Conservation (phyloP, 2,113 vertebrate species). For the Halcyon malimbica region DNA sequence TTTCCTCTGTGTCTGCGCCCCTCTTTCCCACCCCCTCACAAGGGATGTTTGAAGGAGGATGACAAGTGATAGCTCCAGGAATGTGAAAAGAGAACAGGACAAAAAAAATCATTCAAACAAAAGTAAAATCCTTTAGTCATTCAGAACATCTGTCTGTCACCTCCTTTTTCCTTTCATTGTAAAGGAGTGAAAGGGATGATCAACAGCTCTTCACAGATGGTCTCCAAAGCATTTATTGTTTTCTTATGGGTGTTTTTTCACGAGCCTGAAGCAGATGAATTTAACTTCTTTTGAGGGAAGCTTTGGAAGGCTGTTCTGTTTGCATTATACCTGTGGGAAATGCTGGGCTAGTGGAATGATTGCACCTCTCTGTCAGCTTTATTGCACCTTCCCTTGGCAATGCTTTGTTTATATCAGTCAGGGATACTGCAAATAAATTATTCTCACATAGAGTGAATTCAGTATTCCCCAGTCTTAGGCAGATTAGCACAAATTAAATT, state of each 20-base stretch:
- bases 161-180: background rate
- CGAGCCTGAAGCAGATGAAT: background rate
- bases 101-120: background rate
- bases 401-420: slow-evolving; percentile 30
- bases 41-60: background rate
- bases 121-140: background rate
- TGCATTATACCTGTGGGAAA: slow-evolving; percentile 24
- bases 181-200: background rate
- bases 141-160: background rate
- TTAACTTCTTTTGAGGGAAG: slow-evolving; percentile 7
- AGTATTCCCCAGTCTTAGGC: background rate
- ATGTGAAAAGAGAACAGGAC: background rate
- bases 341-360: background rate
- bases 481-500: slow-evolving; percentile 58
- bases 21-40: background rate
- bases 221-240: background rate
- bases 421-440: slow-evolving; percentile 19
- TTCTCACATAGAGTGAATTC: background rate
- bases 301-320: slow-evolving; percentile 6
- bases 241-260: background rate
- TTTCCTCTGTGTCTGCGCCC: background rate
- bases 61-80: background rate
- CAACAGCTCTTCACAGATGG: background rate
- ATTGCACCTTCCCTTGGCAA: slow-evolving; percentile 23
- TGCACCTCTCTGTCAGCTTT: slow-evolving; percentile 15